Conservation (phyloP, 2,888 invertebrate genomes). For the Dilophus febrilis region DNA sequence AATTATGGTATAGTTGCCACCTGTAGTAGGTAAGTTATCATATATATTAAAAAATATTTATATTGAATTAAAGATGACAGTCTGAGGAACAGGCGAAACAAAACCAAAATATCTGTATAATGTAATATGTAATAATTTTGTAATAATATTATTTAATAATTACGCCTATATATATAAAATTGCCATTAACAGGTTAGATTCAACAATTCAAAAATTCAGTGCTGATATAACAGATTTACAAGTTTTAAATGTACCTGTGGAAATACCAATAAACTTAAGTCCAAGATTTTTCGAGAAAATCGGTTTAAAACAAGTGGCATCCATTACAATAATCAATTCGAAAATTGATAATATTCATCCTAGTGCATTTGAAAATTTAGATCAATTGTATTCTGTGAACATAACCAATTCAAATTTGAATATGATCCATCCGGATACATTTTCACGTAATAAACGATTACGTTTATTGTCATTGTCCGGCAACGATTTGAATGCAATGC, state of each 20-base stretch:
- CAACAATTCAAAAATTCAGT: conserved; percentile 47
- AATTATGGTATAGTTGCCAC: conserved; percentile 40
- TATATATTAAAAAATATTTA: too few relatives aligned
- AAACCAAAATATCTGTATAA: too few relatives aligned
- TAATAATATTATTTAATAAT: too few relatives aligned
- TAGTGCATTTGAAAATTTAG: conserved; percentile 50
- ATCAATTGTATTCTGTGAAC: conserved; percentile 48
- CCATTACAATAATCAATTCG: conserved; percentile 51
- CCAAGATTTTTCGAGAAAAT: conserved; percentile 42
- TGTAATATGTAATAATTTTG: too few relatives aligned
- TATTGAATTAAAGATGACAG: too few relatives aligned
- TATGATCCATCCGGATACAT: conserved; percentile 49
- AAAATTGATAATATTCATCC: conserved; percentile 46
- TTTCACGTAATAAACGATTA: conserved; percentile 46
- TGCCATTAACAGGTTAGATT: conserved; percentile 38
- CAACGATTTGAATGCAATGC: conserved; percentile 38
- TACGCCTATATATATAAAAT: too few relatives aligned
- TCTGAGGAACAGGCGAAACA: too few relatives aligned
- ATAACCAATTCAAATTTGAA: conserved; percentile 50
- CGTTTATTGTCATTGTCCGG: conserved; percentile 47
- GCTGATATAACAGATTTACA: conserved; percentile 47
- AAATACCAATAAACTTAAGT: conserved; percentile 39
- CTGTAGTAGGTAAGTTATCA: conserved; percentile 36
- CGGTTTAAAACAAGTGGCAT: conserved; percentile 45
- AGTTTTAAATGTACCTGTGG: conserved; percentile 43